phyloP scores from a whole-genome alignment of 2,888 invertebrate species.

The Melieria crassipennis region DNA sequence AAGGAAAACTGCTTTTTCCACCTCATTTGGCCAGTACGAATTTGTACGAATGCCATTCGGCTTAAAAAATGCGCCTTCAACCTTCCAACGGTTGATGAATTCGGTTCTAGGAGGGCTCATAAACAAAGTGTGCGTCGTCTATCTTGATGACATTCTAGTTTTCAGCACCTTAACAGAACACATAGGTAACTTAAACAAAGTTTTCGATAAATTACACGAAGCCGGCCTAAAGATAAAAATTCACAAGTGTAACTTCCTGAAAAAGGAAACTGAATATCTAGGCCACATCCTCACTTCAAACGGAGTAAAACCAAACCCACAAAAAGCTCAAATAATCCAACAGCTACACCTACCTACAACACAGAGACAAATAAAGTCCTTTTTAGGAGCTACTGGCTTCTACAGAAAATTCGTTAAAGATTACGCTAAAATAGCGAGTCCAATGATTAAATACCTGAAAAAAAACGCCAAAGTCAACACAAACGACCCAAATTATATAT shows the following conservation, averaged over 20 bases:
- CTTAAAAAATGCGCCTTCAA: neutral
- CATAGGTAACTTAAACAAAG: neutral
- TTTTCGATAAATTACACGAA: neutral
- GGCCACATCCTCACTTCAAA: neutral
- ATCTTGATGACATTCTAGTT: neutral
- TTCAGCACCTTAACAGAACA: neutral
- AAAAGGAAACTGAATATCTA: neutral
- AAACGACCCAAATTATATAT: neutral
- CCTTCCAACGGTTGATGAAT: slow-evolving; percentile 6
- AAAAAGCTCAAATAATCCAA: neutral
- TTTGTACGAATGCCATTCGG: slow-evolving; percentile 10
- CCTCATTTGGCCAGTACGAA: neutral
- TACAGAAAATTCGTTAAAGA: slow-evolving; percentile 9
- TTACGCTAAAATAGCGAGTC: neutral
- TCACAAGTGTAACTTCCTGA: neutral
- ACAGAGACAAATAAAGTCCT: slow-evolving; percentile 1
- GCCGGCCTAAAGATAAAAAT: neutral
- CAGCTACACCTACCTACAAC: neutral
- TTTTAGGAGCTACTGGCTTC: slow-evolving; percentile 1
- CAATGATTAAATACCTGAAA: neutral
- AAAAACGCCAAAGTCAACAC: neutral
- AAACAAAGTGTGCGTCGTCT: neutral
- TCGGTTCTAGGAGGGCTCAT: neutral
- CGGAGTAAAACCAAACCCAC: neutral
- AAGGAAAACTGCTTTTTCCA: neutral